Conservation (phyloP, 2,797 vertebrate species). For the Gallinago nigripennis region DNA sequence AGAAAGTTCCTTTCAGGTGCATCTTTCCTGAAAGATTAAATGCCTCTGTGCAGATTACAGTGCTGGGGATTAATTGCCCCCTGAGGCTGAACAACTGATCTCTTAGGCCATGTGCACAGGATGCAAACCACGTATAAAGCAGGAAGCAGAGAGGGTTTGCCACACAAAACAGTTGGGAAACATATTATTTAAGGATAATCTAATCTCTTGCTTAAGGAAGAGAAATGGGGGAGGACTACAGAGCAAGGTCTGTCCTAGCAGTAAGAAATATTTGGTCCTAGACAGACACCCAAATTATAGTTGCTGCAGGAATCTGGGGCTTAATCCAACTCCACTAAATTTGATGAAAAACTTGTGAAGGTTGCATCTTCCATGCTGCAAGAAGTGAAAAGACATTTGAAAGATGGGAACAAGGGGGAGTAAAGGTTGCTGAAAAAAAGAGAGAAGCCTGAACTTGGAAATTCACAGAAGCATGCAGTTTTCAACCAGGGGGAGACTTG, state of each 20-base stretch:
- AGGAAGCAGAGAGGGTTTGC: slow-evolving; percentile 25
- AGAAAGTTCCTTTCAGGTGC: slow-evolving; percentile 60
- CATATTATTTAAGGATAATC: slow-evolving; percentile 25
- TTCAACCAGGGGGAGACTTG: not conserved
- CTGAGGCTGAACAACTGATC: slow-evolving; percentile 43
- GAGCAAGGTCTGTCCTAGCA: not conserved
- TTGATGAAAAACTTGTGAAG: not conserved
- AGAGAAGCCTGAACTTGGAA: not conserved
- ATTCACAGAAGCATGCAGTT: not conserved
- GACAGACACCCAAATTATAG: not conserved
- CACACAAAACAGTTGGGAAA: slow-evolving; percentile 17
- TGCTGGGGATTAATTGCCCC: slow-evolving; percentile 50
- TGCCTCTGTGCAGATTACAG: slow-evolving; percentile 52
- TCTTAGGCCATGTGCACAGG: slow-evolving; percentile 20
- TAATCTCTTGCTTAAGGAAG: not conserved
- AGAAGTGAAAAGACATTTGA: not conserved
- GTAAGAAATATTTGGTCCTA: not conserved
- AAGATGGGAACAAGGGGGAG: not conserved
- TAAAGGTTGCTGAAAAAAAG: not conserved
- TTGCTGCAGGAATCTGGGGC: not conserved
- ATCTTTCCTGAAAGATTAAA: slow-evolving; percentile 66
- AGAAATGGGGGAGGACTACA: not conserved
- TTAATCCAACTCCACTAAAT: not conserved
- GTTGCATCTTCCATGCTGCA: not conserved
- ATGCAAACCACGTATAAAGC: not conserved